A percentile compares a stretch with the other conserved stretches of the same genome.
These are phyloP conservation scores for Platygyra sinensis DNA, from an alignment of 64 coral and sea anemone species.

Conservation along the genomic window DNA sequence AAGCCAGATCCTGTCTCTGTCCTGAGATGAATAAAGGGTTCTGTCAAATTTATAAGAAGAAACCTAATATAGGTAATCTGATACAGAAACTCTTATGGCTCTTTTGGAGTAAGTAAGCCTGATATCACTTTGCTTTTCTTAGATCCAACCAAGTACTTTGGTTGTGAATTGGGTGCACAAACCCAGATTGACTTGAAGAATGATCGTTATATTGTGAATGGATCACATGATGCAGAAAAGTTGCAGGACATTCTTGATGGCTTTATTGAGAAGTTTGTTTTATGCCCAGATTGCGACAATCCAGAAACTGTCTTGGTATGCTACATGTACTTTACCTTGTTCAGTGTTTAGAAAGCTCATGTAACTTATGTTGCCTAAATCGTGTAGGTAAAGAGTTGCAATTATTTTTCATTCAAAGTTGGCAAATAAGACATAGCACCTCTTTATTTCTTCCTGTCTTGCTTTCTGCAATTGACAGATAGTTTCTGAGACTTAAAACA, in stretches of 20 bases:
- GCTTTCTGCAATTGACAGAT: background rate
- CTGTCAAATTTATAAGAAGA: too few relatives aligned
- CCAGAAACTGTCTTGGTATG: slow-evolving; percentile 96
- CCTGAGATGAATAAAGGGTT: too few relatives aligned
- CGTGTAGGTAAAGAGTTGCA: background rate
- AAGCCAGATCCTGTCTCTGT: too few relatives aligned
- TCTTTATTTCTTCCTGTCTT: background rate
- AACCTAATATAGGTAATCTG: too few relatives aligned
- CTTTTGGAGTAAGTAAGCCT: background rate
- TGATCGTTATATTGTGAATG: slow-evolving; percentile 99
- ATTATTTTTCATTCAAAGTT: background rate
- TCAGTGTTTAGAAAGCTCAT: background rate
- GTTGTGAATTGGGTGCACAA: slow-evolving; percentile 98
- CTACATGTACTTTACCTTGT: background rate
- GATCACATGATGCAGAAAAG: slow-evolving; percentile 97
- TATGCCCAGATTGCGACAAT: slow-evolving; percentile 95
- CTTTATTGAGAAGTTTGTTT: slow-evolving; percentile 99
- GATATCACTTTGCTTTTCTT: background rate
- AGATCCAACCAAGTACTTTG: slow-evolving; percentile 99
- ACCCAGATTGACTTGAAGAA: slow-evolving; percentile 99
- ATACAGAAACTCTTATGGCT: background rate
- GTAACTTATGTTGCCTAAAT: background rate
- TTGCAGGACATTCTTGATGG: slow-evolving; percentile 97
- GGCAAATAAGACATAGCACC: background rate
- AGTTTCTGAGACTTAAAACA: too few relatives aligned